phyloP scores from a whole-genome alignment of 1,140 invertebrate genomes.

The Meloidogyne hapla region DNA sequence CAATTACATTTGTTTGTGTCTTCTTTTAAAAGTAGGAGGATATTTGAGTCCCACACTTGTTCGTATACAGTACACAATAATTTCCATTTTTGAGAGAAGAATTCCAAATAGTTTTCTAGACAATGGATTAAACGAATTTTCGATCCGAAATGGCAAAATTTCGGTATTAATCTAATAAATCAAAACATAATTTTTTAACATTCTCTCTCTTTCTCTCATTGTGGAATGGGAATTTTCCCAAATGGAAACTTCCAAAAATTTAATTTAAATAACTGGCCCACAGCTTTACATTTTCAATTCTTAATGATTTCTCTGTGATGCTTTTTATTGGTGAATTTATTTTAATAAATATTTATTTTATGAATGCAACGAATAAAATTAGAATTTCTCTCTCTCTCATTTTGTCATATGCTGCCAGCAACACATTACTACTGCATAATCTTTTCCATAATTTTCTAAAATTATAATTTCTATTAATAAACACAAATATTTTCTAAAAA shows the following conservation, averaged over 20 bases:
- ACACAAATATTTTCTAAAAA: not conserved
- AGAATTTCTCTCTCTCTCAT: not conserved
- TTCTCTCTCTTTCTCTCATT: too few relatives aligned
- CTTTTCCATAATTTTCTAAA: not conserved
- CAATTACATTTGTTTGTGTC: too few relatives aligned
- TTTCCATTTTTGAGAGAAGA: too few relatives aligned
- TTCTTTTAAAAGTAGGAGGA: too few relatives aligned
- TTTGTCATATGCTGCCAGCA: not conserved
- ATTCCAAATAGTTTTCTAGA: too few relatives aligned
- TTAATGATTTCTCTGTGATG: not conserved
- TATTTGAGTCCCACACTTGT: too few relatives aligned
- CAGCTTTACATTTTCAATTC: not conserved
- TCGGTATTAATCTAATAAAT: too few relatives aligned
- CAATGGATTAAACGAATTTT: too few relatives aligned
- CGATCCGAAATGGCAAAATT: too few relatives aligned
- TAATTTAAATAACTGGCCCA: not conserved
- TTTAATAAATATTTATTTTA: not conserved
- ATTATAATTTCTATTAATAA: slow-evolving; percentile 4
- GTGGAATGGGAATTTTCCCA: not conserved
- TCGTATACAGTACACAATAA: too few relatives aligned
- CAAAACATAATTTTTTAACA: too few relatives aligned
- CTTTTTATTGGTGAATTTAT: not conserved
- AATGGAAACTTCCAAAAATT: not conserved
- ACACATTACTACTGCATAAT: not conserved
- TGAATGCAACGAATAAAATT: not conserved